A percentile compares a stretch with the other conserved stretches of the same genome.
These are phyloP conservation scores for Siderastrea radians DNA, from an alignment of 92 coral and sea anemone genomes.

Conservation along the genomic window DNA sequence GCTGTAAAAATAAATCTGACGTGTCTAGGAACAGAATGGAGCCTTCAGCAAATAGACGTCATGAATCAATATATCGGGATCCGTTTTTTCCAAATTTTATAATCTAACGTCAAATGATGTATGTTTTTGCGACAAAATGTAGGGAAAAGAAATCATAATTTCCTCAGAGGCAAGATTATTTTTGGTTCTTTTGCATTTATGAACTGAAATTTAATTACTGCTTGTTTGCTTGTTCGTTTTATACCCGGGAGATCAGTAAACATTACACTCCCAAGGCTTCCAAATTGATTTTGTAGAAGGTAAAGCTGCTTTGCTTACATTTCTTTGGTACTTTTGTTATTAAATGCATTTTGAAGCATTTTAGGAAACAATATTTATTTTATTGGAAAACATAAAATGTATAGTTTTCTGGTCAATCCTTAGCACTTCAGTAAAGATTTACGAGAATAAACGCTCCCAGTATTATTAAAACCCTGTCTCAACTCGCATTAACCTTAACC, in stretches of 20 bases:
- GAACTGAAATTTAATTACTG: not conserved
- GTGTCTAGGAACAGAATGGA: not conserved
- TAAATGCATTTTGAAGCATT: no score
- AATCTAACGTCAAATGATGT: not conserved
- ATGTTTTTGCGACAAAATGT: not conserved
- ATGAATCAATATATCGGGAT: no score
- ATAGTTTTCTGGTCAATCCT: no score
- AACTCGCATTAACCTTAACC: no score
- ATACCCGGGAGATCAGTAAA: not conserved
- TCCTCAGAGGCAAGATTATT: not conserved
- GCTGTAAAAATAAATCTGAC: not conserved
- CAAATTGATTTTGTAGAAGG: not conserved
- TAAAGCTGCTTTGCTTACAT: no score
- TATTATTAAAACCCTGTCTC: no score
- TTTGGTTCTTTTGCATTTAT: not conserved
- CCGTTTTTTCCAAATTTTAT: no score
- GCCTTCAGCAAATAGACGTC: not conserved
- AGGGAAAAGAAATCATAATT: not conserved
- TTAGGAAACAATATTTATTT: not conserved
- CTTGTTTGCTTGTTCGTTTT: not conserved
- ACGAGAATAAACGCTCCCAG: no score
- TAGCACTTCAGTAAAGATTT: no score
- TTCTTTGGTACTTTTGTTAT: no score
- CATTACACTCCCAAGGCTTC: not conserved
- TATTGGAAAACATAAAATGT: not conserved